These are phyloP conservation scores for Zonitis immaculata DNA, from an alignment of 2,888 invertebrate species.

Conservation along the genomic window DNA sequence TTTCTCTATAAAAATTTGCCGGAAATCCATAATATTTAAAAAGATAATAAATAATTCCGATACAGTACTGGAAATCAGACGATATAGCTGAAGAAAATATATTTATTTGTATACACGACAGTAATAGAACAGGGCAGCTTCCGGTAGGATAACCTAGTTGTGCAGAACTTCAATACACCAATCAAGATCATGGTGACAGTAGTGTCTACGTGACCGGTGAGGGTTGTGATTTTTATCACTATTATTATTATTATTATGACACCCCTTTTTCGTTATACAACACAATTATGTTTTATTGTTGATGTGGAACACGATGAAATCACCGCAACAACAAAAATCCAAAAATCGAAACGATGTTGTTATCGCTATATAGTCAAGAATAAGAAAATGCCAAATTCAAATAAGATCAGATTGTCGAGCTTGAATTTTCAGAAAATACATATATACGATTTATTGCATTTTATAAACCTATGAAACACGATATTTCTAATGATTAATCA, in stretches of 20 bases:
- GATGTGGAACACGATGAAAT: not conserved
- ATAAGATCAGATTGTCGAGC: no score
- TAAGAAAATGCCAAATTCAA: no score
- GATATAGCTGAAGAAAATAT: slow-evolving; percentile 17
- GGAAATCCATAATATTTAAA: no score
- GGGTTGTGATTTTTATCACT: not conserved
- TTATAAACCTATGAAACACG: no score
- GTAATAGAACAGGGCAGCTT: slow-evolving; percentile 25
- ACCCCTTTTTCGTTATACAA: not conserved
- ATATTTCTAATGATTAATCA: no score
- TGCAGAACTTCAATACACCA: slow-evolving; percentile 35
- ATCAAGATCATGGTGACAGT: slow-evolving; percentile 30
- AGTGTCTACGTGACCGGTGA: slow-evolving; percentile 29
- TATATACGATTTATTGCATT: no score
- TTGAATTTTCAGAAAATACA: no score
- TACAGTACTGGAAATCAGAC: not conserved
- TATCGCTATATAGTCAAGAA: no score
- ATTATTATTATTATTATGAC: not conserved
- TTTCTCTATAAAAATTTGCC: not conserved
- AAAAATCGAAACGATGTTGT: no score
- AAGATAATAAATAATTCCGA: not conserved
- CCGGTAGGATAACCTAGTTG: slow-evolving; percentile 34
- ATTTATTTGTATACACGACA: not conserved
- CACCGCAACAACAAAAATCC: not conserved
- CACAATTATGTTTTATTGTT: not conserved